phyloP scores from a whole-genome alignment of 2,888 invertebrate species.

The Sesia bembeciformis region DNA sequence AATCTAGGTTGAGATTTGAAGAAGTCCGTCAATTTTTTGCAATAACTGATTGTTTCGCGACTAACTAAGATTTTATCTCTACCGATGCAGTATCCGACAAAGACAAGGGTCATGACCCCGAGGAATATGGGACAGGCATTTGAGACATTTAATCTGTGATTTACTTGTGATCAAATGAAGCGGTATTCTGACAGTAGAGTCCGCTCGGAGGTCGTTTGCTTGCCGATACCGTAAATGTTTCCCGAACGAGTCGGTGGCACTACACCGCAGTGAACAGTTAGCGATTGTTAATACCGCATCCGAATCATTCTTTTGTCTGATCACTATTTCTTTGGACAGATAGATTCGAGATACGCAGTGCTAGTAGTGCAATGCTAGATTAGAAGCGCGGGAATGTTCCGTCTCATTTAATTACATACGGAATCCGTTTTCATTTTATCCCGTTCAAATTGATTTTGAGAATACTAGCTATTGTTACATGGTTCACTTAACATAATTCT shows the following conservation, averaged over 20 bases:
- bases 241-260: slow-evolving; percentile 30
- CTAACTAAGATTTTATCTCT: slow-evolving; percentile 28
- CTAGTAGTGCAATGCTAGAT: slow-evolving; percentile 52
- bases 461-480: slow-evolving; percentile 31
- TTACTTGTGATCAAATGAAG: slow-evolving; percentile 15
- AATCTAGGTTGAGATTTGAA: too few relatives aligned
- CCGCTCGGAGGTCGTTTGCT: slow-evolving; percentile 19
- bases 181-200: slow-evolving; percentile 9
- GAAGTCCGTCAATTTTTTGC: too few relatives aligned
- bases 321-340: slow-evolving; percentile 56
- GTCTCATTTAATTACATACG: slow-evolving; percentile 60
- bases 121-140: slow-evolving; percentile 10
- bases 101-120: slow-evolving; percentile 38
- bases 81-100: slow-evolving; percentile 31
- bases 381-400: slow-evolving; percentile 55
- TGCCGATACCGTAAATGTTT: slow-evolving; percentile 35
- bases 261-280: slow-evolving; percentile 45
- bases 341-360: slow-evolving; percentile 52
- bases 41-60: too few relatives aligned
- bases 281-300: slow-evolving; percentile 55
- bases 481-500: slow-evolving; percentile 9
- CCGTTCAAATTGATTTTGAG: slow-evolving; percentile 45
- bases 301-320: slow-evolving; percentile 53
- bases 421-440: slow-evolving; percentile 58
- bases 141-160: slow-evolving; percentile 13